Conservation (phyloP, 2,113 vertebrate genomes). For the Periophthalmus modestus region DNA sequence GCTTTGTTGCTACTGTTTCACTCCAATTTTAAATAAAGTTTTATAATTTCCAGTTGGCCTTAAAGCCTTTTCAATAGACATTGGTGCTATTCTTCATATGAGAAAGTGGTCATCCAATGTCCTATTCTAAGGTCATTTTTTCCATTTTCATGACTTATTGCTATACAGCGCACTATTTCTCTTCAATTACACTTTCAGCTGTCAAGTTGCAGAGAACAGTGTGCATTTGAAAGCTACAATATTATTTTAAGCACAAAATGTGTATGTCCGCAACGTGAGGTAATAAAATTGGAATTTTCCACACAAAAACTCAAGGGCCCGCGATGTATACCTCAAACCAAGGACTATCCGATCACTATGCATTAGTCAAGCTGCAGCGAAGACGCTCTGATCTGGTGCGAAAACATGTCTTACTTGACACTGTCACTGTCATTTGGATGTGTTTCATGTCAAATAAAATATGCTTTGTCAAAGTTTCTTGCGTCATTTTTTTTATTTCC, state of each 20-base stretch:
- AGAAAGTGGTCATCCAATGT: conserved; percentile 53
- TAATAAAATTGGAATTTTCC: conserved; percentile 57
- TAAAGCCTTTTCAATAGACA: conserved; percentile 66
- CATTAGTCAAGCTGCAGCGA: conserved; percentile 68
- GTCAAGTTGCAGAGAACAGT: conserved; percentile 34
- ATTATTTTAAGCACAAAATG: conserved; percentile 69
- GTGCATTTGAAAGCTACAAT: conserved; percentile 46
- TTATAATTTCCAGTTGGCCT: conserved; percentile 66
- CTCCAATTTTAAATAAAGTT: conserved; percentile 70
- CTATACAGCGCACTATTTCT: conserved; percentile 23
- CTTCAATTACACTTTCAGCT: conserved; percentile 23
- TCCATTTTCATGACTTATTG: conserved; percentile 19
- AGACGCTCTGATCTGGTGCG: conserved; percentile 66
- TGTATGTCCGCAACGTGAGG: conserved; percentile 50
- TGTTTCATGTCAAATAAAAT: conserved; percentile 73
- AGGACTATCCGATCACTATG: conserved; percentile 71
- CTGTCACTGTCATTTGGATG: conserved; percentile 71
- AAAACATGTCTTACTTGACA: conserved; percentile 69
- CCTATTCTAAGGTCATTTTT: conserved; percentile 40
- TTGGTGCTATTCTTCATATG: conserved; percentile 67
- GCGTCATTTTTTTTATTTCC: background rate
- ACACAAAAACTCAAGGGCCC: conserved; percentile 65
- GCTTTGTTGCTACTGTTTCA: conserved; percentile 63
- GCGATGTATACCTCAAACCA: conserved; percentile 72
- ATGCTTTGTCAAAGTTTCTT: conserved; percentile 58